These are phyloP conservation scores for Pseudoatta argentina DNA, from an alignment of 1,140 invertebrate species.

Conservation along the genomic window DNA sequence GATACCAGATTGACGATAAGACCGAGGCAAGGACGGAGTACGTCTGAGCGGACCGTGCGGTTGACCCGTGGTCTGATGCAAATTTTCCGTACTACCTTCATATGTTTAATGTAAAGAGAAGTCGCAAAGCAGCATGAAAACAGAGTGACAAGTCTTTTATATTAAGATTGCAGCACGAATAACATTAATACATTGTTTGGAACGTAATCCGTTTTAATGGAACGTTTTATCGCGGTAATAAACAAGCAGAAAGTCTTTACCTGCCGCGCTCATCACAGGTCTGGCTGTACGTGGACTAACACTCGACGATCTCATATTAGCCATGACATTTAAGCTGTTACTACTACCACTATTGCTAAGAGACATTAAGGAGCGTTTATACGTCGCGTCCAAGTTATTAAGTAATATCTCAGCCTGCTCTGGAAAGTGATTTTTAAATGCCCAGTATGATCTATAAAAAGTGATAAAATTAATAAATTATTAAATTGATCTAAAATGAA, in stretches of 20 bases:
- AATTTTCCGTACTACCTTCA: constrained; percentile 88
- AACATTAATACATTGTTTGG: constrained; percentile 43
- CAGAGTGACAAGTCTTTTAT: constrained; percentile 76
- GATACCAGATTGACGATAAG: constrained; percentile 88
- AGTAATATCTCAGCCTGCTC: constrained; percentile 95
- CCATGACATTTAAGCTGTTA: constrained; percentile 85
- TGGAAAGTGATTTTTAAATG: constrained; percentile 96
- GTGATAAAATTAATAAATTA: constrained; percentile 15
- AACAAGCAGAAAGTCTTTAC: constrained; percentile 65
- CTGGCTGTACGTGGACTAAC: constrained; percentile 83
- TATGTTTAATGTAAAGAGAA: constrained; percentile 78
- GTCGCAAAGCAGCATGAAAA: constrained; percentile 84
- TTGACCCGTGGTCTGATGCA: constrained; percentile 84
- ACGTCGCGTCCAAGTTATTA: constrained; percentile 93
- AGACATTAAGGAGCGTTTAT: constrained; percentile 92
- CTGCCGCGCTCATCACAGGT: constrained; percentile 82
- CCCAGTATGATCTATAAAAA: constrained; percentile 93
- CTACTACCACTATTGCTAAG: constrained; percentile 86
- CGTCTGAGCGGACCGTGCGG: constrained; percentile 86
- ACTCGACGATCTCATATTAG: constrained; percentile 79
- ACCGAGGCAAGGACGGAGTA: constrained; percentile 88
- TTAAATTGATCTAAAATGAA: neutral
- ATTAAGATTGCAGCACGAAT: constrained; percentile 41
- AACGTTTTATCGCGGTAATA: neutral
- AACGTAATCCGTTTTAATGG: constrained; percentile 38